Evolutionary conservation across 2,113 vertebrate species (phyloP), one percentile per base, ranked within the genome.

Genomic region (Okapia johnstoni): DNA sequence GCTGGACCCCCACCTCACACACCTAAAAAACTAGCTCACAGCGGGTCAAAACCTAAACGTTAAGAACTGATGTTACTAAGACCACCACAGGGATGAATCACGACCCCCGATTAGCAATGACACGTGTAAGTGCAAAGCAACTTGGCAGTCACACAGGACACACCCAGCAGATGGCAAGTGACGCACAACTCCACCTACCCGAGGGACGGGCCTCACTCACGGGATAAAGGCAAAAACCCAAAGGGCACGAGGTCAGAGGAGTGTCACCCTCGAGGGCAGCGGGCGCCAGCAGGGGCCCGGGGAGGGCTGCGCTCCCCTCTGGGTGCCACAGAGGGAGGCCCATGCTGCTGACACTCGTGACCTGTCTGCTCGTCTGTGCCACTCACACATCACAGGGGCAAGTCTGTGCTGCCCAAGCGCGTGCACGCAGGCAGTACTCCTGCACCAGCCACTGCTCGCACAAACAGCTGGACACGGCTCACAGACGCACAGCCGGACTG

Each of bases 351-450:
- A 26, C 25, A 7, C 23, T 5, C 6, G 54, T 4, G 43, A 7
- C 13, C 1, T 6, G 0, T 8, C 10, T 8, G 7, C 57, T 48
- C 0, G 2, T 25, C 16, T 23, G 40, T 15, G 9, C 33, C 21
- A 0, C 12, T 30, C 26, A 60, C 23, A 21, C 0, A 0, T 60
- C 87, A 79, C 1, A 2, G 13, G 7, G 16, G 36, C 58, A 80
- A 57, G 40, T 9, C 19, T 10, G 5, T 16, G 8, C 3, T 3
- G 70, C 36, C 40, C 1, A 0, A 73, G 13, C 15, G 17, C n/a
- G 6, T 6, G 4, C 15, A 3, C 52, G 4, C 19, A 4, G 63
- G 19, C n/a, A 26, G 14, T 25, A 10, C 50, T 25, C 13, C 26
- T 16, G 5, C 6, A 11, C 33, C 28, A 11, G 40, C 19, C 73